Evolutionary conservation across 2,888 invertebrate genomes (phyloP).

Genomic region (Conistra vaccinii): DNA sequence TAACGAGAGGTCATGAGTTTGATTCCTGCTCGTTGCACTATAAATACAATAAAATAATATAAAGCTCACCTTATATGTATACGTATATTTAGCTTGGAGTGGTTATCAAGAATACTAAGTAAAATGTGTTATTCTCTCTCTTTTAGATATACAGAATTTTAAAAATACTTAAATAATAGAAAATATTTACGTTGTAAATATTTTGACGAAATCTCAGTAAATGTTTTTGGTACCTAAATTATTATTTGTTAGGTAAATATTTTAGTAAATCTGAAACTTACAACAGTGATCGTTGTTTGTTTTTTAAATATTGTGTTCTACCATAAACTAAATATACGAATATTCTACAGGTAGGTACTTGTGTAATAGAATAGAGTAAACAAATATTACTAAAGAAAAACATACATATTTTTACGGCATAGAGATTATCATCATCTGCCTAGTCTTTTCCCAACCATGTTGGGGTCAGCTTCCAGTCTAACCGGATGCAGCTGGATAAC

Average conservation of each 20-base stretch:
- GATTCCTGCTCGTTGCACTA: background rate
- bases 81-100: background rate
- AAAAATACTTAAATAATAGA: background rate
- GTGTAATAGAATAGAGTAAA: background rate
- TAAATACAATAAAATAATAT: background rate
- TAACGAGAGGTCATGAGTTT: background rate
- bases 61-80: background rate
- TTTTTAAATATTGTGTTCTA: background rate
- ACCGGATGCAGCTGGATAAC: too few species aligned
- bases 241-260: background rate
- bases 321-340: background rate
- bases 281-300: background rate
- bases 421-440: too few species aligned
- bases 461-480: too few species aligned
- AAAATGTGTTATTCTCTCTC: too few species aligned
- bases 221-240: conserved; percentile 18
- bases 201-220: background rate
- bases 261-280: background rate
- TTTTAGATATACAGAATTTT: background rate
- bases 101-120: background rate
- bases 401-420: too few species aligned
- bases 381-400: background rate
- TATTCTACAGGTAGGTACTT: background rate
- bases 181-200: background rate
- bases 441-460: too few species aligned